phyloP scores from a whole-genome alignment of 1,140 invertebrate species.

The Euura saliciscinereae region DNA sequence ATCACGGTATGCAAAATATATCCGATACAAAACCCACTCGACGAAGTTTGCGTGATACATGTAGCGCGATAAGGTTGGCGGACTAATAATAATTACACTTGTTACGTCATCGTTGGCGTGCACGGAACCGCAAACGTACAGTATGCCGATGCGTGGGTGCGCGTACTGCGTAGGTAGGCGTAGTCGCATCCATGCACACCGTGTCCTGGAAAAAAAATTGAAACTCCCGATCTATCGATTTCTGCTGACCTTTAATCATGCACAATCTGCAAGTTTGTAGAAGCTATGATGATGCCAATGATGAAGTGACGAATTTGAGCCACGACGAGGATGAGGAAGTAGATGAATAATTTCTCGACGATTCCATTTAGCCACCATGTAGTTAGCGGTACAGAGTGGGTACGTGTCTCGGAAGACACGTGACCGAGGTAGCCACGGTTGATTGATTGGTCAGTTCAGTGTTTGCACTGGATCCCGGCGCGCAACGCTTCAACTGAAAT shows the following conservation, averaged over 20 bases:
- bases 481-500: conserved; percentile 36
- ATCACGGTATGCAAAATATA: background rate
- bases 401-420: conserved; percentile 27
- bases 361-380: background rate
- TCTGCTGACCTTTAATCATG: too few species aligned
- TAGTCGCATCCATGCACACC: background rate
- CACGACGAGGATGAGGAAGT: too few species aligned
- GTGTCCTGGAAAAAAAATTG: background rate
- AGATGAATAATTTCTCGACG: too few species aligned
- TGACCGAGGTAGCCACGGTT: conserved; percentile 32
- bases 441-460: conserved; percentile 43
- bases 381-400: background rate
- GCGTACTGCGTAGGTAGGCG: background rate
- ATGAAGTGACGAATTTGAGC: too few species aligned
- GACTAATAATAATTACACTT: conserved; percentile 5
- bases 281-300: too few species aligned
- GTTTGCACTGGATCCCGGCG: conserved; percentile 40
- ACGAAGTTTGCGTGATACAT: conserved; percentile 1
- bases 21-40: too few species aligned
- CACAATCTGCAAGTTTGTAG: too few species aligned
- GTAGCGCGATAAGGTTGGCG: background rate
- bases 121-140: background rate
- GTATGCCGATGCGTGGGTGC: background rate
- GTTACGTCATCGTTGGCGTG: background rate
- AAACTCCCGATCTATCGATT: too few species aligned